Percentiles rank a stretch among this genome's conserved stretches.
Conservation (phyloP, 2,797 vertebrate genomes). For the Poecile montanus region DNA sequence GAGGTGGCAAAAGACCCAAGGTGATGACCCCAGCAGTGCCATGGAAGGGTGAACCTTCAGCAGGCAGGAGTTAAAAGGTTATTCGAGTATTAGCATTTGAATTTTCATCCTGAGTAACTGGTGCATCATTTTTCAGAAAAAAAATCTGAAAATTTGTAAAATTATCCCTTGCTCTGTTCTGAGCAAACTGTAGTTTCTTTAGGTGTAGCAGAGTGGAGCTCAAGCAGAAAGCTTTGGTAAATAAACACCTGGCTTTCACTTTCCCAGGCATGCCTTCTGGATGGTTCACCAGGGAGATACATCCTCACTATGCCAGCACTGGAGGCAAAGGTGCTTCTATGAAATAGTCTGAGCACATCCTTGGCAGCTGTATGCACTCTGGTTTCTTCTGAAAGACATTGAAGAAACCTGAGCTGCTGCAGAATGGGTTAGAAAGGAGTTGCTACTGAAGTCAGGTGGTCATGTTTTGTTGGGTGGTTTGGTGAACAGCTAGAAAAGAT, state of each 20-base stretch:
- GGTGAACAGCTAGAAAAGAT: neutral
- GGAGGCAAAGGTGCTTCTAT: neutral
- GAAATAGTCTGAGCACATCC: neutral
- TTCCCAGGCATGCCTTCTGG: neutral
- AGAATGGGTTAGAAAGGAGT: neutral
- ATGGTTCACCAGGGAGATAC: neutral
- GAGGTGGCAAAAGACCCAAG: neutral
- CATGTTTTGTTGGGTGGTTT: neutral
- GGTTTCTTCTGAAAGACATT: neutral
- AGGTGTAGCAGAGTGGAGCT: neutral
- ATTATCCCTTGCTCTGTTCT: neutral
- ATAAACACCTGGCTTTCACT: neutral
- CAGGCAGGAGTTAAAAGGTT: neutral
- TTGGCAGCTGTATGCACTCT: neutral
- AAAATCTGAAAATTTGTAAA: neutral
- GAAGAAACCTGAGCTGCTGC: neutral
- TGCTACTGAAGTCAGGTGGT: neutral
- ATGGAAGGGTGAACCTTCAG: neutral
- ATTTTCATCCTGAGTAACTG: neutral
- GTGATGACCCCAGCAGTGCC: neutral
- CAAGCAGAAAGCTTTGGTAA: neutral
- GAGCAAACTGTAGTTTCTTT: neutral
- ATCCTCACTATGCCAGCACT: neutral
- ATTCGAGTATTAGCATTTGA: neutral
- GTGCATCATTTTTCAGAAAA: neutral